phyloP scores from a whole-genome alignment of 2,113 vertebrate species.

The mouse (Mus musculus) region GRCm39 chr1:146242001-146242500 shows the following conservation, averaged over 20 bases:
- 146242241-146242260: not conserved
- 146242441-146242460: not conserved
- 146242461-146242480: not conserved
- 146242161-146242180: too few relatives aligned
- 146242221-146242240: too few relatives aligned
- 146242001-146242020: not conserved
- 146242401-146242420: not conserved
- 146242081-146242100: too few relatives aligned
- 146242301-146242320: not conserved
- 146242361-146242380: not conserved
- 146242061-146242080: too few relatives aligned
- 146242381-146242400: not conserved
- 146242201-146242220: too few relatives aligned
- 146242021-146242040: not conserved
- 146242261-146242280: not conserved
- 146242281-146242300: not conserved
- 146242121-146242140: too few relatives aligned
- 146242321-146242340: not conserved
- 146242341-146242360: too few relatives aligned
- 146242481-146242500: not conserved
- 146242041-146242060: too few relatives aligned
- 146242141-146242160: too few relatives aligned
- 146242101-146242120: too few relatives aligned
- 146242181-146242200: too few relatives aligned
- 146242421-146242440: not conserved